These are phyloP conservation scores for Trypoxylon attenuatum DNA, from an alignment of 2,888 invertebrate genomes.

Conservation along the genomic window DNA sequence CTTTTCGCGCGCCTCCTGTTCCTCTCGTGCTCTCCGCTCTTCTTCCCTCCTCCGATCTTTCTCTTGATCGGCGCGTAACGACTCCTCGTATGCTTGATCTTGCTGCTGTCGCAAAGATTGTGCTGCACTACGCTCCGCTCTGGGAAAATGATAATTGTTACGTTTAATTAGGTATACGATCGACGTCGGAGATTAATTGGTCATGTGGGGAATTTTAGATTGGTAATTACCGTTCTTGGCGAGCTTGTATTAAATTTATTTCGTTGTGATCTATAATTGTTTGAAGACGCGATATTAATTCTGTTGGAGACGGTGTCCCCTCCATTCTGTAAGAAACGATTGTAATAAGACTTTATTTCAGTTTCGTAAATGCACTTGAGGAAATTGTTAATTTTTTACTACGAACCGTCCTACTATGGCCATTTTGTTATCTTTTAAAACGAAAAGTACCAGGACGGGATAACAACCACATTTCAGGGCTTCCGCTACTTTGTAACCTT, in stretches of 20 bases:
- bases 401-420: slow-evolving; percentile 85
- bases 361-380: too few species aligned
- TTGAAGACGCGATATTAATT: slow-evolving; percentile 83
- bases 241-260: slow-evolving; percentile 88
- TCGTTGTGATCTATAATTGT: slow-evolving; percentile 91
- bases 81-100: slow-evolving; percentile 95
- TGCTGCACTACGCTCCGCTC: slow-evolving; percentile 88
- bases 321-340: slow-evolving; percentile 80
- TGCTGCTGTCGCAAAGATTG: slow-evolving; percentile 92
- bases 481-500: slow-evolving; percentile 94
- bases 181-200: not conserved
- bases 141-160: slow-evolving; percentile 44
- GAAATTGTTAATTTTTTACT: slow-evolving; percentile 8
- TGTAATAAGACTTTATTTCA: not conserved
- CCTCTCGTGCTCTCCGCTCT: slow-evolving; percentile 77
- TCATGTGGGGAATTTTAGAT: not conserved
- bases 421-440: slow-evolving; percentile 93
- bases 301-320: slow-evolving; percentile 85
- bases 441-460: slow-evolving; percentile 93
- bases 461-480: slow-evolving; percentile 87
- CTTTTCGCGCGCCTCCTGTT: slow-evolving; percentile 76
- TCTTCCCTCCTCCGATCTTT: slow-evolving; percentile 87
- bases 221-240: slow-evolving; percentile 85
- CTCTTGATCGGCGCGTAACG: slow-evolving; percentile 93
- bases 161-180: not conserved